Evolutionary conservation across 2,113 vertebrate genomes (phyloP).

Genomic region (Paedocypris sp.): DNA sequence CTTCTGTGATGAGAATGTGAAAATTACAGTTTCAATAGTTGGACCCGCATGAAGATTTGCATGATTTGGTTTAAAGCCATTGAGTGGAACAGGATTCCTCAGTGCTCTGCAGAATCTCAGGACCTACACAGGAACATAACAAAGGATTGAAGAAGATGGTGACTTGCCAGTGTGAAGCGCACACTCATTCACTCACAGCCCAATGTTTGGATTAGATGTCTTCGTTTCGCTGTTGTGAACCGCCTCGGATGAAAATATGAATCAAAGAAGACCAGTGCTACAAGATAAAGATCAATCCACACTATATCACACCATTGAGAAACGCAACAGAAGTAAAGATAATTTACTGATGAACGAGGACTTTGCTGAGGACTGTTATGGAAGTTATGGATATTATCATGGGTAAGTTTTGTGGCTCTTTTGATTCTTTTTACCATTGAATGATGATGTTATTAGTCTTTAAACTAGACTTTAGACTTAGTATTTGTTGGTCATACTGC

Average conservation of each 20-base stretch:
- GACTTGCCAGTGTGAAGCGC: constrained; percentile 19
- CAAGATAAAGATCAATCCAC: constrained; percentile 30
- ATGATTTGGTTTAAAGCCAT: constrained; percentile 22
- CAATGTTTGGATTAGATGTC: constrained; percentile 26
- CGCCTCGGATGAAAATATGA: constrained; percentile 45
- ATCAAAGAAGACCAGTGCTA: constrained; percentile 40
- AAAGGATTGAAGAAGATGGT: constrained; percentile 25
- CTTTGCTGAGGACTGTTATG: constrained; percentile 50
- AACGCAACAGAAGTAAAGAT: constrained; percentile 48
- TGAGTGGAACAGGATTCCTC: constrained; percentile 29
- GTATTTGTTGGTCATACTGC: too few relatives aligned
- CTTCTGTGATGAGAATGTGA: not conserved
- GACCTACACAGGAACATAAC: constrained; percentile 21
- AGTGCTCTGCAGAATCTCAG: constrained; percentile 33
- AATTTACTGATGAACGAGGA: constrained; percentile 54
- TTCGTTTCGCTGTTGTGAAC: not conserved
- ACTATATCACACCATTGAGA: constrained; percentile 27
- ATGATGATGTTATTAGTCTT: too few relatives aligned
- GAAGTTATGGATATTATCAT: constrained; percentile 45
- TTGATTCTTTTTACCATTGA: not conserved
- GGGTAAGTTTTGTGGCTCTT: constrained; percentile 42
- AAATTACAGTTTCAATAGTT: not conserved
- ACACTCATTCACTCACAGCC: constrained; percentile 20
- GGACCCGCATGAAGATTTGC: constrained; percentile 1
- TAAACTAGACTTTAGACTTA: too few relatives aligned